These are phyloP conservation scores for Elysia crispata DNA, from an alignment of 2,888 invertebrate genomes.

Conservation along the genomic window DNA sequence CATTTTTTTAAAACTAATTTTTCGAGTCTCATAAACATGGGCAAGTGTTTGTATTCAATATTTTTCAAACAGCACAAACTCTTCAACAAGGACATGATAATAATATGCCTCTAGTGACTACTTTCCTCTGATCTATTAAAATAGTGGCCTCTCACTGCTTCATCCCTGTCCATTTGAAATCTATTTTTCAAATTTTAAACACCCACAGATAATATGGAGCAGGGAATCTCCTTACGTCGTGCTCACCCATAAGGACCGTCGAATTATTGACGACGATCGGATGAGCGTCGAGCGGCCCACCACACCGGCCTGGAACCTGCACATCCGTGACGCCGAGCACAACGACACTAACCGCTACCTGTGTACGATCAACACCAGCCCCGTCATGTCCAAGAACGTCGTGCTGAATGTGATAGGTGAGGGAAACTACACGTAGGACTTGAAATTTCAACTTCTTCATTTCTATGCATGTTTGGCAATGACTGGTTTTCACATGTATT, in stretches of 20 bases:
- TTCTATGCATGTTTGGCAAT: no score
- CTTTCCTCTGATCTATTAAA: no score
- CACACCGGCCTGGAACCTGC: slow-evolving; percentile 74
- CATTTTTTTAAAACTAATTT: no score
- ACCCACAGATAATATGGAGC: neutral
- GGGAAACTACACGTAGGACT: no score
- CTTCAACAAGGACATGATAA: no score
- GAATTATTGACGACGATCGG: slow-evolving; percentile 74
- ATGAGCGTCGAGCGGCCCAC: slow-evolving; percentile 73
- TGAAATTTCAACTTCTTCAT: no score
- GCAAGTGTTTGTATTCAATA: no score
- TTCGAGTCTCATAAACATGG: no score
- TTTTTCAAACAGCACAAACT: no score
- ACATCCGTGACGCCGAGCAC: slow-evolving; percentile 68
- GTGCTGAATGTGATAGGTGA: slow-evolving; percentile 72
- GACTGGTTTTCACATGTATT: no score
- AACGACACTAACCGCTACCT: slow-evolving; percentile 73
- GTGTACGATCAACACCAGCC: slow-evolving; percentile 75
- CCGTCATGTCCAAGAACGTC: slow-evolving; percentile 72
- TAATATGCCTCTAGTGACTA: no score
- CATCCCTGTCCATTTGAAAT: neutral
- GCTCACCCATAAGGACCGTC: slow-evolving; percentile 68
- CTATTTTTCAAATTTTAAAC: neutral
- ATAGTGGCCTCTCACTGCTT: no score
- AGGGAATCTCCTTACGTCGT: slow-evolving; percentile 43